These are phyloP conservation scores for Lepus townsendii DNA, from an alignment of 2,797 vertebrate species.

Conservation along the genomic window DNA sequence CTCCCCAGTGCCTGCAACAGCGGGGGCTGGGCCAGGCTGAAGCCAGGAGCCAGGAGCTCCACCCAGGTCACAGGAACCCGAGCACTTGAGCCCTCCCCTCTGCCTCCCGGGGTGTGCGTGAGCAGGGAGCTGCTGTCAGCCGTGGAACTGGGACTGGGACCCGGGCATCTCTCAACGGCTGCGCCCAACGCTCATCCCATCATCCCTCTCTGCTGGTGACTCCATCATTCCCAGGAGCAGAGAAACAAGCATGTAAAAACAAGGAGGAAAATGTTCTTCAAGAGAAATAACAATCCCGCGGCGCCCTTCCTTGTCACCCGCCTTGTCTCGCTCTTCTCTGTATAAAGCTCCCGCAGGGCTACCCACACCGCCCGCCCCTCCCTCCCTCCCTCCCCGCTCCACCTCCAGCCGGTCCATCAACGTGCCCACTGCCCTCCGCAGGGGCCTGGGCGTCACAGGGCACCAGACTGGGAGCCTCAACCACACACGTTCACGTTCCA, in stretches of 20 bases:
- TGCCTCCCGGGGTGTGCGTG: no score
- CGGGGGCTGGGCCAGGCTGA: no score
- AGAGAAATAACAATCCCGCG: background rate
- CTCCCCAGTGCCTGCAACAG: no score
- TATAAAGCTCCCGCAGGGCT: background rate
- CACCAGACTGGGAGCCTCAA: background rate
- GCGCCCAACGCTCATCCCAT: no score
- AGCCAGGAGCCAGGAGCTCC: no score
- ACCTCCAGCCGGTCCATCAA: background rate
- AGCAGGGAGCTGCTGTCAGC: no score
- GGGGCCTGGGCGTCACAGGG: no score
- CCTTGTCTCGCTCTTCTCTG: background rate
- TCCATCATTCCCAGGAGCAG: background rate
- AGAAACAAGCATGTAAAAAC: constrained; percentile 1
- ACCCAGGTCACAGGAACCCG: no score
- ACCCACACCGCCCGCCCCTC: background rate
- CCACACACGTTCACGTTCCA: background rate
- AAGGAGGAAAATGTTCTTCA: background rate
- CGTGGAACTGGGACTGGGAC: no score
- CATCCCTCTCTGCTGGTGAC: background rate
- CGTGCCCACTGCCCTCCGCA: background rate
- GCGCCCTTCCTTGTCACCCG: background rate
- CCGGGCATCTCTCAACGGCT: no score
- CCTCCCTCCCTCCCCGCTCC: background rate
- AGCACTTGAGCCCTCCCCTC: no score